Percentiles rank a stretch among this genome's conserved stretches.
phyloP scores from a whole-genome alignment of 1,140 invertebrate species.

The Megalonaias nervosa region DNA sequence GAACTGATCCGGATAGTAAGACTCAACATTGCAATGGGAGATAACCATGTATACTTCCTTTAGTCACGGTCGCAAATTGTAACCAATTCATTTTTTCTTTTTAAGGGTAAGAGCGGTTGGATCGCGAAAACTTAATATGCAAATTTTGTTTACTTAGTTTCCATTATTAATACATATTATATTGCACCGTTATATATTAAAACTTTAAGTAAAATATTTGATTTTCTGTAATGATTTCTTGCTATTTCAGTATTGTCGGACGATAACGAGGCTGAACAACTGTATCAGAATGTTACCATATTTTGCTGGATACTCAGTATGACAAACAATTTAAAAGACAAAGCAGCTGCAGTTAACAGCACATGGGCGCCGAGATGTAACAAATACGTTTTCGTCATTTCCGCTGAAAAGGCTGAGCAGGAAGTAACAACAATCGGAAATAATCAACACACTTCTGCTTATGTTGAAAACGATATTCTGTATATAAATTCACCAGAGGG shows the following conservation, averaged over 20 bases:
- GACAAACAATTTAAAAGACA: constrained; percentile 88
- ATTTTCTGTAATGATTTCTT: not conserved
- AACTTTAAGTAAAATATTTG: not conserved
- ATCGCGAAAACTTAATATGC: too few species aligned
- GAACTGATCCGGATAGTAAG: too few species aligned
- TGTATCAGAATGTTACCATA: constrained; percentile 21
- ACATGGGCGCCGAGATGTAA: constrained; percentile 97
- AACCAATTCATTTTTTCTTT: too few species aligned
- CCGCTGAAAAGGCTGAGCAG: constrained; percentile 53
- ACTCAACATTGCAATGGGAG: too few species aligned
- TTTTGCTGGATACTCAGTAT: constrained; percentile 89
- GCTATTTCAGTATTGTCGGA: constrained; percentile 21
- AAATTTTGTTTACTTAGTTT: too few species aligned
- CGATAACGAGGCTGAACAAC: constrained; percentile 6
- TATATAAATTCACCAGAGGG: constrained; percentile 36
- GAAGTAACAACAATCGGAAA: not conserved
- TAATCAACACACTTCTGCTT: not conserved
- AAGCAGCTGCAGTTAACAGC: constrained; percentile 92
- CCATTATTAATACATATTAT: too few species aligned
- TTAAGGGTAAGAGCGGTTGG: too few species aligned
- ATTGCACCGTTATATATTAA: too few species aligned
- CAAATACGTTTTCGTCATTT: constrained; percentile 80
- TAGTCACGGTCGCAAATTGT: too few species aligned
- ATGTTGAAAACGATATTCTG: constrained; percentile 21
- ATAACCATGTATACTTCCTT: too few species aligned